Conservation (phyloP, 2,797 vertebrate species). For the Malacoraja senta region DNA sequence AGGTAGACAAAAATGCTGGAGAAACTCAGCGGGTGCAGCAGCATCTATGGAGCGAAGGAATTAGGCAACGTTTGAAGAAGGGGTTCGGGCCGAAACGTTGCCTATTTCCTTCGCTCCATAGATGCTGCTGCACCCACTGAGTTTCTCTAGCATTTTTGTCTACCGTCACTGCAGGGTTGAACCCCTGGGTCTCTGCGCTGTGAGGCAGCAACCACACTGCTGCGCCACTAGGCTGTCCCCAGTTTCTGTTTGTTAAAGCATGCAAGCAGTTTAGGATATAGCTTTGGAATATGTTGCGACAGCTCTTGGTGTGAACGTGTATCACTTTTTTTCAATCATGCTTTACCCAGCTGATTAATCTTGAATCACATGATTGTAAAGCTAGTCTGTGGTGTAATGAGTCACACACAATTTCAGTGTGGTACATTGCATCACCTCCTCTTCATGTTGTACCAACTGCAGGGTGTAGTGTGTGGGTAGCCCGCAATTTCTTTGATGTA, state of each 20-base stretch:
- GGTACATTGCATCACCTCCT: conserved; percentile 5
- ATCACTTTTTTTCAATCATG: background rate
- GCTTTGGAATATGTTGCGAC: background rate
- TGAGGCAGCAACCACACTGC: too few species aligned
- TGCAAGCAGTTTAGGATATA: background rate
- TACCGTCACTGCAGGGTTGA: too few species aligned
- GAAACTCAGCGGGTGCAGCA: too few species aligned
- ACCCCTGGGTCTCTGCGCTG: too few species aligned
- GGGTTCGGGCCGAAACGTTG: too few species aligned
- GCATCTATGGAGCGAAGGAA: too few species aligned
- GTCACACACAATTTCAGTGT: background rate
- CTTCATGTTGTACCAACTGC: background rate
- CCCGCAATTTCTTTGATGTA: background rate
- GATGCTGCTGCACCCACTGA: too few species aligned
- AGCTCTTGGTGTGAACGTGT: background rate
- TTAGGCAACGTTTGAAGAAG: too few species aligned
- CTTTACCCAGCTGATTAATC: conserved; percentile 15
- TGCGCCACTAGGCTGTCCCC: too few species aligned
- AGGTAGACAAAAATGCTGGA: too few species aligned
- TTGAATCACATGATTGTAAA: background rate
- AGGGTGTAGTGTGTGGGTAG: background rate
- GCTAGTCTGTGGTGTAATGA: background rate
- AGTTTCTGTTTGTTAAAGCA: background rate
- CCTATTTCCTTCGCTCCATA: too few species aligned
- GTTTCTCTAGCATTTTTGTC: too few species aligned